These are phyloP conservation scores for Rotaria sp. DNA, from an alignment of 2,888 invertebrate genomes.

Conservation along the genomic window DNA sequence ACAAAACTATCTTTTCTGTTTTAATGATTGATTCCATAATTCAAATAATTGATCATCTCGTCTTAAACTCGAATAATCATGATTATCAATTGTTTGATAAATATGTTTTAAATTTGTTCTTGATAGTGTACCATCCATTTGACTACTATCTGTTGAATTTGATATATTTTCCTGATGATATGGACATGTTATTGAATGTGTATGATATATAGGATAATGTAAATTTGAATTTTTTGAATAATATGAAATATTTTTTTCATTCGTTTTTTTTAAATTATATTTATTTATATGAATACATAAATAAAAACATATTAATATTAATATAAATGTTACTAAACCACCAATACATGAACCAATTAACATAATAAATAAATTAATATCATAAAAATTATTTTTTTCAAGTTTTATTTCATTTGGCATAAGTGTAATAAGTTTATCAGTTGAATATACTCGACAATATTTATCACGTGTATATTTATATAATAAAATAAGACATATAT, in stretches of 20 bases:
- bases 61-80: neutral
- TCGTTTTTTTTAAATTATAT: neutral
- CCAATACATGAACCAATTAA: constrained; percentile 25
- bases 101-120: constrained; percentile 10
- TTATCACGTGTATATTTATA: constrained; percentile 26
- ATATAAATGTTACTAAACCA: neutral
- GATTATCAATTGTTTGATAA: constrained; percentile 1
- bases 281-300: neutral
- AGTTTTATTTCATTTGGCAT: neutral
- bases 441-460: constrained; percentile 10
- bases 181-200: neutral
- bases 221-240: neutral
- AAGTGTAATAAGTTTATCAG: neutral
- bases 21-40: constrained; percentile 12
- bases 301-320: constrained; percentile 3
- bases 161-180: constrained; percentile 19
- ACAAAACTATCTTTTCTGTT: neutral
- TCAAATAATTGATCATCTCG: neutral
- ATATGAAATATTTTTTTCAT: neutral
- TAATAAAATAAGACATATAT: neutral
- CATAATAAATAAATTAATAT: neutral
- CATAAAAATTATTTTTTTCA: neutral
- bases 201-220: neutral
- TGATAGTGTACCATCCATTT: neutral
- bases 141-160: constrained; percentile 28